Evolutionary conservation across 2,113 vertebrate genomes (phyloP), one percentile per base, ranked within the genome.

Genomic region (Meriones unguiculatus): DNA sequence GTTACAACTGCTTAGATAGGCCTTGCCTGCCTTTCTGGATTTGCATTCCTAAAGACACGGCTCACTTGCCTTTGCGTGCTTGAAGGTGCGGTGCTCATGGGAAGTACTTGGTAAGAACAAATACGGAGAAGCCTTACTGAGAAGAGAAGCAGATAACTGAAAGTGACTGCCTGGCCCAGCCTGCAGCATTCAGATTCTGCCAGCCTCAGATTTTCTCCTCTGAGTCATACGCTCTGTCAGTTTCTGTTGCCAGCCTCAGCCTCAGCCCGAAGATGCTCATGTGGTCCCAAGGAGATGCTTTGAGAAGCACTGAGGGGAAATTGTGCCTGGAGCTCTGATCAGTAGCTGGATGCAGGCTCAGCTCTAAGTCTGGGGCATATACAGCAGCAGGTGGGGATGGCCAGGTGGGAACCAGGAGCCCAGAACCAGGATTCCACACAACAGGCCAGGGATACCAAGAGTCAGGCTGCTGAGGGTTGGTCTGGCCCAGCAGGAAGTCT

Each of bases 191-290:
- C 46, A 46, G 46, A 46, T 46, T 46, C 46, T 46, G 57, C 57
- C 57, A 57, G n/a, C 91, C 89, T 94, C 80, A 59, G 73, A 90
- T 88, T 95, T 94, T 73, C 50, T 59, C 28, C 38, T 94, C 50
- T 90, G 46, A 73, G 46, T 46, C 82, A 86, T 32, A 84, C 94
- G 80, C 92, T 97, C 81, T 95, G 88, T 78, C 87, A 85, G 4
- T 69, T 87, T 96, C 92, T 70, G 90, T 50, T 72, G 67, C 92
- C 73, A 50, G 87, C 17, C 25, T 95, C 78, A 93, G 93, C 72
- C 17, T 54, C 57, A 84, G 59, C 38, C n/a, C 38, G 25, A 65
- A 30, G 38, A 41, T 32, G 25, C 70, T 89, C 69, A 46, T 90
- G 59, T 24, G 24, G 1, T 28, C 38, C 65, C 90, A 86, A 76